Evolutionary conservation across 2,888 invertebrate genomes (phyloP).

Genomic region (Napeogenes inachia): DNA sequence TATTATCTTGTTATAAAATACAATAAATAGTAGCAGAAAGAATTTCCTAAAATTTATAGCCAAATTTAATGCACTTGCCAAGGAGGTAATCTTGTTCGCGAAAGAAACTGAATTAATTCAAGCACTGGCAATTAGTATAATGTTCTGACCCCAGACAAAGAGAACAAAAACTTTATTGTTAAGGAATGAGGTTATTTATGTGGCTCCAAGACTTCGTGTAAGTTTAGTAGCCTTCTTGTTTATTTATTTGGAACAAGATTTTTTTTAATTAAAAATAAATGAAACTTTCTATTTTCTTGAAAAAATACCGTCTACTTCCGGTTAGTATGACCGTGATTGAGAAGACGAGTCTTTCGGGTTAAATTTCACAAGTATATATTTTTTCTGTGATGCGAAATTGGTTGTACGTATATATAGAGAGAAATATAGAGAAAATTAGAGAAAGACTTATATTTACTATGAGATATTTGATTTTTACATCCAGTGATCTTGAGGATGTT

Average conservation of each 20-base stretch:
- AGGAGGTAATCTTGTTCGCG: conserved; percentile 24
- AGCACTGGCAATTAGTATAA: conserved; percentile 25
- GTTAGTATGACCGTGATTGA: too few relatives aligned
- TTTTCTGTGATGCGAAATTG: too few relatives aligned
- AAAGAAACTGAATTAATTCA: conserved; percentile 26
- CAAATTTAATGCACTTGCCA: conserved; percentile 36
- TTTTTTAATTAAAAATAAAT: too few relatives aligned
- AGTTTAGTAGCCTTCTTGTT: conserved; percentile 5
- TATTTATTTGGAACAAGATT: neutral
- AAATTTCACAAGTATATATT: too few relatives aligned
- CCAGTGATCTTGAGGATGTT: too few relatives aligned
- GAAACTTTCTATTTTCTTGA: too few relatives aligned
- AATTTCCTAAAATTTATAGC: conserved; percentile 5
- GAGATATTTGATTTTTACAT: too few relatives aligned
- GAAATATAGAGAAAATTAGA: too few relatives aligned
- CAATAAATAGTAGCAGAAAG: conserved; percentile 4
- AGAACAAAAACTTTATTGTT: conserved; percentile 10
- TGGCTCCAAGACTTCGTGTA: conserved; percentile 8
- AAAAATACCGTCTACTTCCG: too few relatives aligned
- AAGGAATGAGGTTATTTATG: conserved; percentile 16
- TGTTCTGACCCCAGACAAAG: conserved; percentile 20
- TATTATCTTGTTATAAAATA: neutral
- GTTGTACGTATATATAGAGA: too few relatives aligned
- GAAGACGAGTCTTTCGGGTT: too few relatives aligned
- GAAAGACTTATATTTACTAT: too few relatives aligned